phyloP scores from a whole-genome alignment of 1,140 invertebrate genomes.

The Monochamus saltuarius region DNA sequence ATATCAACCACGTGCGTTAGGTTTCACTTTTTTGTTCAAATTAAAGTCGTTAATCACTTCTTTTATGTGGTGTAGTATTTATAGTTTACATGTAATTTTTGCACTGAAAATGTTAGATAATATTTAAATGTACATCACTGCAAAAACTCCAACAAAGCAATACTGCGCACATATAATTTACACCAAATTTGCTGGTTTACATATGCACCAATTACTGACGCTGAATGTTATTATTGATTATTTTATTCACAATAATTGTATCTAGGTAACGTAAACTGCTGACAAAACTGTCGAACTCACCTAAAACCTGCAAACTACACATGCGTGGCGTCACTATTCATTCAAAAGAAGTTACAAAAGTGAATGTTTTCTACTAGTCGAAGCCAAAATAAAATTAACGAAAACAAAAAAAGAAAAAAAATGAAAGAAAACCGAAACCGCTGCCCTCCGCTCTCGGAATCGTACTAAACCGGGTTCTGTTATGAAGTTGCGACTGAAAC shows the following conservation, averaged over 20 bases:
- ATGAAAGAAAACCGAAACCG: slow-evolving; percentile 14
- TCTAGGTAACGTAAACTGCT: neutral
- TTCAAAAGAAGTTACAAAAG: slow-evolving; percentile 5
- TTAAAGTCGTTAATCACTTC: neutral
- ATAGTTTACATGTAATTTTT: neutral
- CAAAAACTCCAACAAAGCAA: slow-evolving; percentile 9
- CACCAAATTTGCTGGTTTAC: neutral
- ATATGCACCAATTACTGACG: no score
- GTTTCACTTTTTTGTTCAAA: no score
- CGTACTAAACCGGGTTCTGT: neutral
- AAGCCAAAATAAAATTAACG: slow-evolving; percentile 17
- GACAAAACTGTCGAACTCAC: slow-evolving; percentile 6
- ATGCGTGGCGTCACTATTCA: slow-evolving; percentile 7
- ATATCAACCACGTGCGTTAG: no score
- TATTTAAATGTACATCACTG: neutral
- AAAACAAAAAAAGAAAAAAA: slow-evolving; percentile 17
- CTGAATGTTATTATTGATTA: slow-evolving; percentile 5
- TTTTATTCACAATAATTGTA: slow-evolving; percentile 9
- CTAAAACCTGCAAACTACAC: slow-evolving; percentile 9
- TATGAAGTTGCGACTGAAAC: slow-evolving; percentile 4
- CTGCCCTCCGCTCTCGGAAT: slow-evolving; percentile 4
- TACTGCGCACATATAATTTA: slow-evolving; percentile 4
- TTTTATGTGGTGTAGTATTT: neutral
- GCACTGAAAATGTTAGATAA: neutral
- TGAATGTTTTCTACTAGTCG: slow-evolving; percentile 4